A percentile compares a stretch with the other conserved stretches of the same genome.
These are phyloP conservation scores for Hippolais icterina DNA, from an alignment of 2,113 vertebrate genomes.

Conservation along the genomic window DNA sequence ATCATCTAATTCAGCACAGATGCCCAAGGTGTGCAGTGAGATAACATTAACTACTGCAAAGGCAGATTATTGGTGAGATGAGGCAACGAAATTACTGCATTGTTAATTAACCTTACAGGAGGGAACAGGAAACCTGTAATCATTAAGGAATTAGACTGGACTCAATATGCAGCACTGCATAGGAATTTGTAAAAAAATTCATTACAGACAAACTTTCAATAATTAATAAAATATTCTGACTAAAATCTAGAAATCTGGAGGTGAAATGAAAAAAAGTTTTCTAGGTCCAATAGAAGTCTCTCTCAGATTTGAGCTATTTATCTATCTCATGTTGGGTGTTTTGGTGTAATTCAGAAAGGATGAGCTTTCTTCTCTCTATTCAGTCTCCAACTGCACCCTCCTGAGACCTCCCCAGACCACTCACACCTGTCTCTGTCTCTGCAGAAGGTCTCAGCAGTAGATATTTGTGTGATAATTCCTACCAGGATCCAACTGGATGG, in stretches of 20 bases:
- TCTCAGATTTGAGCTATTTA: background rate
- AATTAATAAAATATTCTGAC: background rate
- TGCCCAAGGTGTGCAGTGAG: background rate
- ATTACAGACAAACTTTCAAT: background rate
- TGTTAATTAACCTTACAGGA: background rate
- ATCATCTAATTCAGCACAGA: slow-evolving; percentile 27
- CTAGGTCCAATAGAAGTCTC: background rate
- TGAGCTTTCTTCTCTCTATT: background rate
- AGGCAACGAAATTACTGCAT: background rate
- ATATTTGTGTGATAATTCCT: background rate
- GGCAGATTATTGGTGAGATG: background rate
- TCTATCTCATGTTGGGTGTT: background rate
- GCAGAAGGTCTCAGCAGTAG: background rate
- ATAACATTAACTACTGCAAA: background rate
- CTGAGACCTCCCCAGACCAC: background rate
- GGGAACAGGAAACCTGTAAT: background rate
- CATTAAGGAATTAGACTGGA: background rate
- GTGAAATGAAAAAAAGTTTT: background rate
- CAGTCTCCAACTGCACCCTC: background rate
- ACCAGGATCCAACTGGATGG: background rate
- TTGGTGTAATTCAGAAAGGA: background rate
- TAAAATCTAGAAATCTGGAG: background rate
- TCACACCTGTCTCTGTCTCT: background rate
- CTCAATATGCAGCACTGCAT: background rate
- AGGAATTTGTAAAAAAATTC: background rate